Evolutionary conservation across 2,797 vertebrate genomes (phyloP), one percentile per base, ranked within the genome.

Genomic region (Phrynocephalus forsythii): DNA sequence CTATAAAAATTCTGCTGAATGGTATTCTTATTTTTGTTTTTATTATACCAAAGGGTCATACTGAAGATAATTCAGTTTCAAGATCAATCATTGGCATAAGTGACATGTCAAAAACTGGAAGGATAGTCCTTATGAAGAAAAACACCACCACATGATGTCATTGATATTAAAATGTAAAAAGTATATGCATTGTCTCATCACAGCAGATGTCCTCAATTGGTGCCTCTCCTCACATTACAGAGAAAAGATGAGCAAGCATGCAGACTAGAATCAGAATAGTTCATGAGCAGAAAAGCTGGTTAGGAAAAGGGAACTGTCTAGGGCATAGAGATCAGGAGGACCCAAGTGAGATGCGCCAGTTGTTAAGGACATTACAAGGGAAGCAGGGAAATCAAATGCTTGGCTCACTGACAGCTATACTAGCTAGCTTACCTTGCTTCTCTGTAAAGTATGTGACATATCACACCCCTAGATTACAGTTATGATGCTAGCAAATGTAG

Each of bases 151-250:
- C 18, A 20, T 85, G 38, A 68, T 16, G 38, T 11, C 30, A 83
- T 3, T 68, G 30, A 30, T 77, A 28, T 13, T 69, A 87, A n/a
- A 85, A 85, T 52, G 48, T 26, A 85, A 79, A 85, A 79, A 84
- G 30, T 26, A 78, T 79, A 85, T 85, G 16, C 20, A 84, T 28
- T 20, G 2, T n/a, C 75, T 38, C 28, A 33, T 76, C 33, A 84
- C 48, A 52, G 28, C 30, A 33, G 22, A 15, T 60, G 22, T 26
- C 72, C 2, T 68, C 30, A 69, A n/a, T 69, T 13, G 69, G 24
- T 69, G 33, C 8, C 56, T 15, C 48, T 69, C 22, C 76, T n/a
- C 50, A 50, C 3, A 50, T 48, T 85, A 30, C 38, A 69, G 79
- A 48, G n/a, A 69, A 85, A 67, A 30, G 16, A 84, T 56, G 26